phyloP scores from a whole-genome alignment of 2,113 vertebrate species.

The Alethe castanea region DNA sequence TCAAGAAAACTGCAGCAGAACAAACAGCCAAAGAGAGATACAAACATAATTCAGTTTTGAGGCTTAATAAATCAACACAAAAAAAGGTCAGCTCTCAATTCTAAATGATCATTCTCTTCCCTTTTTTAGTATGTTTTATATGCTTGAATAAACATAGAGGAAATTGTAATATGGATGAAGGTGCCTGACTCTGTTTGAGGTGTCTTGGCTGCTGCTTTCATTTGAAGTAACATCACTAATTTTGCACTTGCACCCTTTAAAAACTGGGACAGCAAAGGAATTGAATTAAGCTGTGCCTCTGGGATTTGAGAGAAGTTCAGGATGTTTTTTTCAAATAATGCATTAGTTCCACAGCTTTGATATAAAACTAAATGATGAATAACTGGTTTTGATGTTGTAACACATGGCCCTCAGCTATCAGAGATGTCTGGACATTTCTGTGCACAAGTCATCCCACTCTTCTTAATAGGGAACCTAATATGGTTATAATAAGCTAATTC shows the following conservation, averaged over 20 bases:
- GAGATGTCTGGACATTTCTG: neutral
- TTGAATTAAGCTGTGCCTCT: constrained; percentile 41
- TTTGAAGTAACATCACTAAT: neutral
- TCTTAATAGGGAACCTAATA: neutral
- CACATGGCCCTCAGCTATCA: neutral
- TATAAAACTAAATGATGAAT: constrained; percentile 3
- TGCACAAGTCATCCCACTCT: neutral
- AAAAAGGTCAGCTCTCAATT: neutral
- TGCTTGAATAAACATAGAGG: neutral
- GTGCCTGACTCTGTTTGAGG: neutral
- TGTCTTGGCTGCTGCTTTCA: neutral
- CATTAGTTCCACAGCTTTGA: constrained; percentile 35
- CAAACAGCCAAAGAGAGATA: neutral
- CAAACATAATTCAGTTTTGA: neutral
- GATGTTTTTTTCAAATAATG: constrained; percentile 47
- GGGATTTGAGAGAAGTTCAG: constrained; percentile 32
- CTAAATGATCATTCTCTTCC: neutral
- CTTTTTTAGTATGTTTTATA: neutral
- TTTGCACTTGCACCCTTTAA: constrained; percentile 38
- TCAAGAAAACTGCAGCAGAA: neutral
- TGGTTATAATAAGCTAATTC: neutral
- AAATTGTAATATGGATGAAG: neutral
- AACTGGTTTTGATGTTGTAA: constrained; percentile 20
- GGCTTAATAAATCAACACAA: neutral
- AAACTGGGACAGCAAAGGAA: constrained; percentile 40